Evolutionary conservation across 1,140 invertebrate genomes (phyloP).

Genomic region (Drosophila triauraria): DNA sequence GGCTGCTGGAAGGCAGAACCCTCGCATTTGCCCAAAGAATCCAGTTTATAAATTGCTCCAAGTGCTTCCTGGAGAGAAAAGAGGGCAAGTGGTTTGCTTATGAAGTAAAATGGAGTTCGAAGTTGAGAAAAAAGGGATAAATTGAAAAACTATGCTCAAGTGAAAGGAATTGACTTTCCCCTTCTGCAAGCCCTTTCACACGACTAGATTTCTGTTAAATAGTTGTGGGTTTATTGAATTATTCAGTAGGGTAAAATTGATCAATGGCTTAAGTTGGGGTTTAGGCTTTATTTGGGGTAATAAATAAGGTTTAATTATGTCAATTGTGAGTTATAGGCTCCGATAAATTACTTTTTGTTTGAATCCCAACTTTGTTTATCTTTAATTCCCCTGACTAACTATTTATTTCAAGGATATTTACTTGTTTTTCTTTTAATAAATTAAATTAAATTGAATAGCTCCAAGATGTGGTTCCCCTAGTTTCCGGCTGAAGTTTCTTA

Average conservation of each 20-base stretch:
- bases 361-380: not conserved
- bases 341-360: no score
- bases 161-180: slow-evolving; percentile 39
- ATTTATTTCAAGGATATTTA: not conserved
- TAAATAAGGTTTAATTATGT: not conserved
- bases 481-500: not conserved
- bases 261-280: not conserved
- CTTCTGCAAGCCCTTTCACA: slow-evolving; percentile 1
- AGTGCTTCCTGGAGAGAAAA: slow-evolving; percentile 29
- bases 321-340: no score
- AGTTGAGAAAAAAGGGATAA: slow-evolving; percentile 9
- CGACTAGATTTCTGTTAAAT: slow-evolving; percentile 28
- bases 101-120: slow-evolving; percentile 42
- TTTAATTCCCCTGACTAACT: not conserved
- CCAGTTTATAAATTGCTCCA: slow-evolving; percentile 71
- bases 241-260: slow-evolving; percentile 6
- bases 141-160: slow-evolving; percentile 43
- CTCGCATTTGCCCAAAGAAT: slow-evolving; percentile 43
- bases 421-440: not conserved
- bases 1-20: slow-evolving; percentile 17
- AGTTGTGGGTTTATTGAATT: slow-evolving; percentile 11
- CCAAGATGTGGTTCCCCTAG: not conserved
- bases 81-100: slow-evolving; percentile 34
- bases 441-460: not conserved
- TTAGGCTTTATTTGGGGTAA: not conserved